These are phyloP conservation scores for Aphidius gifuensis DNA, from an alignment of 1,140 invertebrate genomes.

Conservation along the genomic window DNA sequence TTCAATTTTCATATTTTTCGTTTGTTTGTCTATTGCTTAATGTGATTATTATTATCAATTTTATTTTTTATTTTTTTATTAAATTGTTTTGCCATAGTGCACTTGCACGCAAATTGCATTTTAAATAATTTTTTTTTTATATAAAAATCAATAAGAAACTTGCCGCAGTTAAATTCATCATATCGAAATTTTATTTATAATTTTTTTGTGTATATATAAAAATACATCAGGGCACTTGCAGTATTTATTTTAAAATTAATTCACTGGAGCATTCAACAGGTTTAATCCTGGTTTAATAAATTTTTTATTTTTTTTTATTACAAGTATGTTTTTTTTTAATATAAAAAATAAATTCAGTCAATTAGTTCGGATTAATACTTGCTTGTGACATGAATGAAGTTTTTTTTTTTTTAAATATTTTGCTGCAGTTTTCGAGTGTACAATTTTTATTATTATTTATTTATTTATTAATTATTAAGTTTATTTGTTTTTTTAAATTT, in stretches of 20 bases:
- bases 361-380: constrained; percentile 46
- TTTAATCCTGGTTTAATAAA: not conserved
- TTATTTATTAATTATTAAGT: not conserved
- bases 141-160: constrained; percentile 5
- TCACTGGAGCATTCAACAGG: constrained; percentile 9
- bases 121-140: too few relatives aligned
- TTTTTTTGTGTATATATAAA: constrained; percentile 34
- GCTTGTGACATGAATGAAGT: constrained; percentile 31
- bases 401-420: constrained; percentile 29
- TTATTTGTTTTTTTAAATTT: constrained; percentile 5
- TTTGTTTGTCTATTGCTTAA: too few relatives aligned
- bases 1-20: too few relatives aligned
- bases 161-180: constrained; percentile 16
- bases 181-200: constrained; percentile 10
- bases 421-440: too few relatives aligned
- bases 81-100: too few relatives aligned
- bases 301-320: constrained; percentile 17
- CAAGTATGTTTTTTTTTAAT: constrained; percentile 29
- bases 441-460: not conserved
- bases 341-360: constrained; percentile 54
- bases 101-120: too few relatives aligned
- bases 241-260: constrained; percentile 19
- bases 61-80: too few relatives aligned
- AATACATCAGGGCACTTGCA: constrained; percentile 36
- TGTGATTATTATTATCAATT: too few relatives aligned